Conservation (phyloP, 2,113 vertebrate genomes). For the Poeciliopsis occidentalis region DNA sequence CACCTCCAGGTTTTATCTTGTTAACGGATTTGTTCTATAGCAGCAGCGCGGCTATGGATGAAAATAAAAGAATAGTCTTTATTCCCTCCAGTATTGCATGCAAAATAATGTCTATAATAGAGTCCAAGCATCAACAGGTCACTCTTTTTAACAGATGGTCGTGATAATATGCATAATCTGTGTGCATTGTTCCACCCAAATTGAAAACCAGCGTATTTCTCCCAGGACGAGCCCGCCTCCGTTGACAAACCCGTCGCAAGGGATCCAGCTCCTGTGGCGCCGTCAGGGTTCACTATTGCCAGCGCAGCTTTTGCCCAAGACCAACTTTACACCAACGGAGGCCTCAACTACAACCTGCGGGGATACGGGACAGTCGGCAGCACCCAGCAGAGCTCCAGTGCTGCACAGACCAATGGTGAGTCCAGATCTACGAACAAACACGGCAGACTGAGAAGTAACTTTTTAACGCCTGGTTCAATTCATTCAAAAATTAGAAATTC, state of each 20-base stretch:
- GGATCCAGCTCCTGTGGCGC: slow-evolving; percentile 85
- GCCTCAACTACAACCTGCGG: slow-evolving; percentile 95
- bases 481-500: neutral
- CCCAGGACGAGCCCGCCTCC: slow-evolving; percentile 87
- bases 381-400: slow-evolving; percentile 87
- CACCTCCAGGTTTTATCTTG: no score
- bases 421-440: neutral
- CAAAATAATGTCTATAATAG: no score
- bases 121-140: no score
- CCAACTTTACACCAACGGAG: slow-evolving; percentile 95
- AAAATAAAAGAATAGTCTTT: no score
- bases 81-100: no score
- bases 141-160: no score
- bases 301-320: slow-evolving; percentile 94
- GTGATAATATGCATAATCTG: neutral
- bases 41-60: no score
- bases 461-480: neutral
- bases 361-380: slow-evolving; percentile 86
- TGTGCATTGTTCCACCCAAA: slow-evolving; percentile 5
- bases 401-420: slow-evolving; percentile 91
- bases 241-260: slow-evolving; percentile 88
- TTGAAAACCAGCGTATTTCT: slow-evolving; percentile 13
- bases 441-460: neutral
- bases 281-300: slow-evolving; percentile 90
- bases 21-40: no score